phyloP scores from a whole-genome alignment of 2,113 vertebrate species.

The Sander vitreus region DNA sequence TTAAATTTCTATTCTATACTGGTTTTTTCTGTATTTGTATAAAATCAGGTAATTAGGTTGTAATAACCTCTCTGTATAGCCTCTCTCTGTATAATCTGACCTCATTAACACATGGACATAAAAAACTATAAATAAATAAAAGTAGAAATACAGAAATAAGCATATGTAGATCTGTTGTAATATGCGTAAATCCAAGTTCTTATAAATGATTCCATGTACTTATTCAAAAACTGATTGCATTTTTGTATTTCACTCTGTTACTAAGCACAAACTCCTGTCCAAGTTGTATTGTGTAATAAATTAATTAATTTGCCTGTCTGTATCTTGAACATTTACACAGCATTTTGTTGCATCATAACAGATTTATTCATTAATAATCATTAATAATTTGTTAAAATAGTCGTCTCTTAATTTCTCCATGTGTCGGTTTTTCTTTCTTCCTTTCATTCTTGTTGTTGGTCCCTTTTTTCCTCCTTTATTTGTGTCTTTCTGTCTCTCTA shows the following conservation, averaged over 20 bases:
- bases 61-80: neutral
- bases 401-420: neutral
- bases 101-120: too few relatives aligned
- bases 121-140: too few relatives aligned
- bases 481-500: slow-evolving; percentile 56
- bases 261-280: neutral
- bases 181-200: neutral
- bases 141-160: neutral
- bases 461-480: neutral
- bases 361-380: neutral
- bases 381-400: neutral
- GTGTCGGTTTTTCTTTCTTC: neutral
- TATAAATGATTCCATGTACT: too few relatives aligned
- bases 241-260: neutral
- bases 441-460: neutral
- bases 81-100: too few relatives aligned
- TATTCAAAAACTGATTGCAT: too few relatives aligned
- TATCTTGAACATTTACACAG: neutral
- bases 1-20: neutral
- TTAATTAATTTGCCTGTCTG: neutral
- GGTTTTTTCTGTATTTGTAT: neutral
- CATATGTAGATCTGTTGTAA: neutral
- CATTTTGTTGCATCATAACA: neutral
- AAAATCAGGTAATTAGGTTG: neutral
- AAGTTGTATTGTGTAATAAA: neutral